Conservation (phyloP, 2,797 vertebrate genomes). For the Megalops cyprinoides region DNA sequence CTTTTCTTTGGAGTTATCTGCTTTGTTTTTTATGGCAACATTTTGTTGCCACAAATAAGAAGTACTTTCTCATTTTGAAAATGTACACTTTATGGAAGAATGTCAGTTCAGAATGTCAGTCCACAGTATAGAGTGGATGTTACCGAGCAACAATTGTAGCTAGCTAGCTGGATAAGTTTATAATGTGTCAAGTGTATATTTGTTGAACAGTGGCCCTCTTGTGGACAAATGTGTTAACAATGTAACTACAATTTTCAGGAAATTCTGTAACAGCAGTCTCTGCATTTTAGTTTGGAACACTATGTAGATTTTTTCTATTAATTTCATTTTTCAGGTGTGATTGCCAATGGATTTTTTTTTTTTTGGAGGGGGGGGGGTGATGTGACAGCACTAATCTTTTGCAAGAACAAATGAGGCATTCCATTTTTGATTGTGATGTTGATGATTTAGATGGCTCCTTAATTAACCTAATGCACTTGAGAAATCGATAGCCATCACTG, state of each 20-base stretch:
- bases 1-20: too few species aligned
- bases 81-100: too few species aligned
- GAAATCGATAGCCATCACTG: constrained; percentile 17
- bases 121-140: too few species aligned
- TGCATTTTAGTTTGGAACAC: background rate
- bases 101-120: too few species aligned
- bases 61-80: too few species aligned
- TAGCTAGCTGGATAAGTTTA: background rate
- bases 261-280: background rate
- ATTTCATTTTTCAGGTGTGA: background rate
- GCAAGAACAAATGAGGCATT: background rate
- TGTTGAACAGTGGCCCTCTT: background rate
- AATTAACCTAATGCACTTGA: constrained; percentile 25
- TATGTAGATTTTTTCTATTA: background rate
- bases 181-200: background rate
- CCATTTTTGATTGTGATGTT: background rate
- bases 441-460: constrained; percentile 27
- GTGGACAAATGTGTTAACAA: background rate
- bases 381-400: background rate
- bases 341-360: background rate
- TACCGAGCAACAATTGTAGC: background rate
- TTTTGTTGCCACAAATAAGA: too few species aligned
- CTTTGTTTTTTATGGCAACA: too few species aligned
- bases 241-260: background rate
- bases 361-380: too few species aligned